Evolutionary conservation across 2,797 vertebrate species (phyloP), one percentile per base, ranked within the genome.

Genomic region (Sebastes diploproa): DNA sequence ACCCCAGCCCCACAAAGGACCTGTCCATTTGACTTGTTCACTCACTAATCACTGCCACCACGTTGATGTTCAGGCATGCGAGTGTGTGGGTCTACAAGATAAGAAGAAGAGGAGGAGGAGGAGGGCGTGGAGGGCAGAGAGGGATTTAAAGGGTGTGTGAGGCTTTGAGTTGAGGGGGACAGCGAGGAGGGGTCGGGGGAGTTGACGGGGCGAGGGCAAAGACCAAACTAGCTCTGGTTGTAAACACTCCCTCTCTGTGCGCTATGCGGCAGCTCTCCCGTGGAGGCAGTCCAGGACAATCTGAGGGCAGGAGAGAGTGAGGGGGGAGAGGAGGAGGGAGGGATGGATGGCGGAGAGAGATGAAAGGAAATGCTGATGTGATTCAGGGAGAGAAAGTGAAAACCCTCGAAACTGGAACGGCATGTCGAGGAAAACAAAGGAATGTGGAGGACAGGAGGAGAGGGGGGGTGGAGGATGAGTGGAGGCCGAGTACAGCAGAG

Each of bases 381-480:
- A 87, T 80, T 80, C 69, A 80, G 32, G 22, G 46, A 69, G 62
- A 75, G 72, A 74, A 54, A 81, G 80, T 72, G 23, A 78, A 84
- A 83, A 77, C 36, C 73, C 74, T 69, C 13, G 1, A 81, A 83
- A 85, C 72, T 81, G 63, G 64, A 75, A 83, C 22, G 22, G 67
- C 74, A 64, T 70, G 61, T 81, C n/a, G 16, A 77, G 65, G 78
- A 86, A 85, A 85, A 85, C 69, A 85, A 88, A 85, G 64, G 71
- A 85, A 83, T 82, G 63, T 64, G 30, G 77, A 76, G 52, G 61
- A 70, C 64, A 34, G 62, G 56, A 75, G 62, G 27, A 20, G 55
- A 58, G n/a, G 30, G 7, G 10, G 10, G 42, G 7, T 7, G 14
- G 42, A 10, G 34, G 73, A 59, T 56, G 58, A 56, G 29, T 55